phyloP scores from a whole-genome alignment of 37 sponge, comb jelly and placozoan genomes.

The Geodia barretti region DNA sequence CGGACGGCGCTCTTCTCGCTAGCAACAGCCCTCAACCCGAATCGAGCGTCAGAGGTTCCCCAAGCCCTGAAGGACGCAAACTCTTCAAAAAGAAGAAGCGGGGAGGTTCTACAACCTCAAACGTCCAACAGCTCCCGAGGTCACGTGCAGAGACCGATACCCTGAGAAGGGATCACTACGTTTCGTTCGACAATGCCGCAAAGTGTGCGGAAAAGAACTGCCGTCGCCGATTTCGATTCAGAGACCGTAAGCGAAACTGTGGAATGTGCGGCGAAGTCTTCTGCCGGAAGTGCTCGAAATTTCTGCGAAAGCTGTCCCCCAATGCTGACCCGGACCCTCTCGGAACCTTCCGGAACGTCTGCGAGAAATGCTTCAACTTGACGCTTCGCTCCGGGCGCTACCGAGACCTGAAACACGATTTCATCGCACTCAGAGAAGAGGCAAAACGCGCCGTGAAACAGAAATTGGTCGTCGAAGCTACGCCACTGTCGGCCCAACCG shows the following conservation, averaged over 20 bases:
- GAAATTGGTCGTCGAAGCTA: not conserved
- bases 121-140: not conserved
- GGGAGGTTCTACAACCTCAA: not conserved
- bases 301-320: conserved; percentile 27
- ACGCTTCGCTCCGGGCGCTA: not conserved
- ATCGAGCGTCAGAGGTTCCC: no score
- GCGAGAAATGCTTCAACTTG: conserved; percentile 34
- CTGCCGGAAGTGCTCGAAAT: conserved; percentile 39
- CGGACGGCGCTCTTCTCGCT: no score
- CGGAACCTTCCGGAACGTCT: conserved; percentile 40
- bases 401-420: conserved; percentile 18
- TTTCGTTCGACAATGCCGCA: conserved; percentile 1
- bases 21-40: no score
- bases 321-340: conserved; percentile 50
- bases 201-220: conserved; percentile 43
- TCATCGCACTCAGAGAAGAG: not conserved
- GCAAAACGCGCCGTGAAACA: not conserved
- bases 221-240: conserved; percentile 11
- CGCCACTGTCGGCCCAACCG: not conserved
- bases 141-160: not conserved
- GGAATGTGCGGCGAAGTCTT: conserved; percentile 58
- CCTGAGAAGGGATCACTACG: conserved; percentile 39
- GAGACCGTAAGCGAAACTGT: conserved; percentile 36
- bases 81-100: no score
- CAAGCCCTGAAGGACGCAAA: no score